phyloP scores from a whole-genome alignment of 2,113 vertebrate species.

The Tinamus guttatus region DNA sequence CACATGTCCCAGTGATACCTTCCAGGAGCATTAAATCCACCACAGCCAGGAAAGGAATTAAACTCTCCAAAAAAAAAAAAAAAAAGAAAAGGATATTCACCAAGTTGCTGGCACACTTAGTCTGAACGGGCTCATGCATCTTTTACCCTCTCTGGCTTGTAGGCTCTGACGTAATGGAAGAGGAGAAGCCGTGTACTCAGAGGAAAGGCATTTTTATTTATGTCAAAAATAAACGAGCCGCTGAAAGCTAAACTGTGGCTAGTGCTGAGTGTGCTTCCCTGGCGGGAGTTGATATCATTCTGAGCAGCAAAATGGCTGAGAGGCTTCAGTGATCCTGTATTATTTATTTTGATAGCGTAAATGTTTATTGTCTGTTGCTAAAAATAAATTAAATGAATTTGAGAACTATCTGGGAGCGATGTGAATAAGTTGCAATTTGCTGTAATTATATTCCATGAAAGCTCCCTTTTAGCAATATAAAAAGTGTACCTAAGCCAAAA shows the following conservation, averaged over 20 bases:
- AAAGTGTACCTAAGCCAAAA: background rate
- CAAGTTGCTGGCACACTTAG: background rate
- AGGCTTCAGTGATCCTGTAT: slow-evolving; percentile 32
- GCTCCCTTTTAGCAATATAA: background rate
- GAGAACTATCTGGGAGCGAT: background rate
- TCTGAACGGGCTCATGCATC: background rate
- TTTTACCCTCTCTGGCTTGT: background rate
- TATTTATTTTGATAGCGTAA: slow-evolving; percentile 50
- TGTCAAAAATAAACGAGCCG: background rate
- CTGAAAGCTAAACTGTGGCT: slow-evolving; percentile 13
- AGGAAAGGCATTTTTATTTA: slow-evolving; percentile 2
- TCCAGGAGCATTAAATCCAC: background rate
- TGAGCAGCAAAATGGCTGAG: slow-evolving; percentile 1
- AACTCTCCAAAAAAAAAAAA: background rate
- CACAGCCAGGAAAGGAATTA: slow-evolving; percentile 2
- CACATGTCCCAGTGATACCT: background rate
- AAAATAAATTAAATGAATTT: slow-evolving; percentile 9
- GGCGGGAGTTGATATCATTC: background rate
- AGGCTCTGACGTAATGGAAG: background rate
- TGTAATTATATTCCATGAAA: background rate
- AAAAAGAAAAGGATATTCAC: background rate
- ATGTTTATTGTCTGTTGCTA: slow-evolving; percentile 35
- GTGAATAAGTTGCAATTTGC: background rate
- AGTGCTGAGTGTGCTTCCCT: background rate
- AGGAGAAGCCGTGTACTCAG: background rate